phyloP scores from a whole-genome alignment of 2,888 invertebrate species.

The Neoitamus cyanurus region DNA sequence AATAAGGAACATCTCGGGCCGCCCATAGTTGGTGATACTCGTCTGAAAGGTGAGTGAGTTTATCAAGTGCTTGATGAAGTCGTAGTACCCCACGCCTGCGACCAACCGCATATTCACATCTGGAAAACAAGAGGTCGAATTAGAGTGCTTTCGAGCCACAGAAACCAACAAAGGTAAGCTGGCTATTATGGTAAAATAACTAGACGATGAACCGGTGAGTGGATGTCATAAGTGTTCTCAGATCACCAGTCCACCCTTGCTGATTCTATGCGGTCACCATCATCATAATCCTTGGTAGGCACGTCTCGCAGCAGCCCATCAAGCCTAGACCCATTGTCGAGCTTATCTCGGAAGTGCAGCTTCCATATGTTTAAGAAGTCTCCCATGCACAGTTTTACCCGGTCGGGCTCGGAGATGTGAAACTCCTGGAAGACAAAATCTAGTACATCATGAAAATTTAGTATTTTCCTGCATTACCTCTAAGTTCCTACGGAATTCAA shows the following conservation, averaged over 20 bases:
- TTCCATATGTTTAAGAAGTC: slow-evolving; percentile 73
- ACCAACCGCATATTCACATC: slow-evolving; percentile 73
- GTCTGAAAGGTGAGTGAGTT: slow-evolving; percentile 72
- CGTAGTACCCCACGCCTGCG: slow-evolving; percentile 66
- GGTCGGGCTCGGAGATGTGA: slow-evolving; percentile 64
- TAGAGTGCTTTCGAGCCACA: not conserved
- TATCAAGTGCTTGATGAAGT: slow-evolving; percentile 74
- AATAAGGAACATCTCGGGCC: slow-evolving; percentile 73
- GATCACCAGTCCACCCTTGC: no score
- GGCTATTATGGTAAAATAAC: no score
- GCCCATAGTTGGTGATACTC: slow-evolving; percentile 70
- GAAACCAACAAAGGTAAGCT: no score
- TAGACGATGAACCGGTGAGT: no score
- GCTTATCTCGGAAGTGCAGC: slow-evolving; percentile 70
- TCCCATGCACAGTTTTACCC: slow-evolving; percentile 67
- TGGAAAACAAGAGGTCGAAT: slow-evolving; percentile 64
- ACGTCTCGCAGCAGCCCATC: slow-evolving; percentile 69
- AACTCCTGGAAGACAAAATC: slow-evolving; percentile 62
- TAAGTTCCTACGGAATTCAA: slow-evolving; percentile 68
- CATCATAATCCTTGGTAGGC: slow-evolving; percentile 65
- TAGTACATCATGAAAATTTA: no score
- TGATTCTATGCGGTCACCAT: slow-evolving; percentile 61
- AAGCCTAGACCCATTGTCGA: slow-evolving; percentile 70
- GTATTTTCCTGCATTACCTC: slow-evolving; percentile 60
- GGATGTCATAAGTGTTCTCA: no score